These are phyloP conservation scores for Spodoptera littoralis DNA, from an alignment of 2,888 invertebrate species.

Conservation along the genomic window DNA sequence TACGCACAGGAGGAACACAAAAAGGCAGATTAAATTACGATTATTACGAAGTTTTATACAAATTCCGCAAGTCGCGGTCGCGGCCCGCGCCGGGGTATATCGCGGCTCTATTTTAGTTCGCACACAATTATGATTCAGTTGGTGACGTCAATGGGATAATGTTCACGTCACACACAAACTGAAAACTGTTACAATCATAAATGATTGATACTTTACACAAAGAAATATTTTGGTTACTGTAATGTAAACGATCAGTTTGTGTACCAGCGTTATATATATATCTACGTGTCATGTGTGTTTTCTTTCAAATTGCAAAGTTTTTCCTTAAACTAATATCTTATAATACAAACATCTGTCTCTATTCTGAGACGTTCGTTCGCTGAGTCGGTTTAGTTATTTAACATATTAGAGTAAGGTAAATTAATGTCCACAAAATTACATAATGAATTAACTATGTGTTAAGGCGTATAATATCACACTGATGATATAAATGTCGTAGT, in stretches of 20 bases:
- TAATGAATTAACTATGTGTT: too few relatives aligned
- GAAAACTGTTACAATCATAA: constrained; percentile 9
- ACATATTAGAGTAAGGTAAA: too few relatives aligned
- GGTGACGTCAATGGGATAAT: constrained; percentile 20
- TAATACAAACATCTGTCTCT: too few relatives aligned
- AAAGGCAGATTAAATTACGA: constrained; percentile 2
- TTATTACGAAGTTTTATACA: background rate
- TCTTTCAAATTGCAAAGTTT: too few relatives aligned
- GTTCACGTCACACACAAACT: constrained; percentile 2
- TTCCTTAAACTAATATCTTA: too few relatives aligned
- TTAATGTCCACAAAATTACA: too few relatives aligned
- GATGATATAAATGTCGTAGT: too few relatives aligned
- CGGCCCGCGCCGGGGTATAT: background rate
- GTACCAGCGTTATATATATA: too few relatives aligned
- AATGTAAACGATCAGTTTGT: background rate
- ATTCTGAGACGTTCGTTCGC: too few relatives aligned
- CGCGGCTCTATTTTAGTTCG: constrained; percentile 15
- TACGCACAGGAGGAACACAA: background rate
- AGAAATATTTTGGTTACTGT: background rate
- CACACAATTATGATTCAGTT: constrained; percentile 13
- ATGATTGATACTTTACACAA: constrained; percentile 4
- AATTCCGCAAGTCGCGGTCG: background rate
- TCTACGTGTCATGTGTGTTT: too few relatives aligned
- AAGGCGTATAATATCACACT: too few relatives aligned
- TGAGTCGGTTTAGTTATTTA: too few relatives aligned